These are phyloP conservation scores for Sminthurinus aureus DNA, from an alignment of 2,888 invertebrate species.

Conservation along the genomic window DNA sequence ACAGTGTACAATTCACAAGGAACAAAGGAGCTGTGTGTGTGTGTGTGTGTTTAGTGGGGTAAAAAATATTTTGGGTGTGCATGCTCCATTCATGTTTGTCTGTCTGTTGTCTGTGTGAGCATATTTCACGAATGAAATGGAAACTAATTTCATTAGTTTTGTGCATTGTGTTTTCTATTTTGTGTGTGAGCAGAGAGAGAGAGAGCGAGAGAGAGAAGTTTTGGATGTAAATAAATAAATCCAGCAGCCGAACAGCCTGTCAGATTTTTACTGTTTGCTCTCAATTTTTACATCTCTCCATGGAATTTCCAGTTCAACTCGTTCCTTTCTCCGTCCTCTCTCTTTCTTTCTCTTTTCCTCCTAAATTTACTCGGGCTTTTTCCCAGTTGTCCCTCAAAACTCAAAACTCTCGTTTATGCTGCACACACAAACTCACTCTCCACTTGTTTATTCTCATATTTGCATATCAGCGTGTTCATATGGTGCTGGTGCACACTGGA, in stretches of 20 bases:
- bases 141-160: slow-evolving; percentile 55
- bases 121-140: slow-evolving; percentile 54
- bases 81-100: not conserved
- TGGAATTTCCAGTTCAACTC: slow-evolving; percentile 36
- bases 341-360: not conserved
- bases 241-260: slow-evolving; percentile 32
- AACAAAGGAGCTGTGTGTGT: not conserved
- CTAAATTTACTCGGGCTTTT: not conserved
- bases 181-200: not conserved
- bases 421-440: no score
- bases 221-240: slow-evolving; percentile 17
- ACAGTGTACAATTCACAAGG: no score
- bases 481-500: not conserved
- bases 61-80: not conserved
- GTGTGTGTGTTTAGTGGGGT: not conserved
- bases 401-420: not conserved
- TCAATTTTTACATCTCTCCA: slow-evolving; percentile 38
- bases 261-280: slow-evolving; percentile 40
- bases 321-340: not conserved
- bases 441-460: no score
- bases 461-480: not conserved
- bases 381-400: not conserved
- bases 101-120: slow-evolving; percentile 24
- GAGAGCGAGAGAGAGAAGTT: not conserved
- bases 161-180: slow-evolving; percentile 27